phyloP scores from a whole-genome alignment of 2,797 vertebrate genomes.

The Danio kyathit region DNA sequence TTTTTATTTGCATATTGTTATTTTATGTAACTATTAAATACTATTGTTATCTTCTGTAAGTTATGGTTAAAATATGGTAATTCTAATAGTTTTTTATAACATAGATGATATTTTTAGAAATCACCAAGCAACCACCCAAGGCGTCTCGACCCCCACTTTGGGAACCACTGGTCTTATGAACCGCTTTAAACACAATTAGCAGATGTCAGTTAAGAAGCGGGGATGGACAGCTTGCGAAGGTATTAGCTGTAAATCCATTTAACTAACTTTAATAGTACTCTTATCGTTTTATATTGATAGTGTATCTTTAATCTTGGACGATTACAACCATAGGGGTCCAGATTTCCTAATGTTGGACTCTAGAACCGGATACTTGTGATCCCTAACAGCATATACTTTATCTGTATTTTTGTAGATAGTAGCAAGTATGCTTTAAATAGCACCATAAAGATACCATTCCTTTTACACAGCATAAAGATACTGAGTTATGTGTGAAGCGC shows the following conservation, averaged over 20 bases:
- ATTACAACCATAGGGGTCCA: slow-evolving; percentile 44
- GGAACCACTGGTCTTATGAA: slow-evolving; percentile 1
- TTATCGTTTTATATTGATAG: slow-evolving; percentile 62
- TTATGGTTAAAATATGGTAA: no score
- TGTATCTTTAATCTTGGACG: slow-evolving; percentile 50
- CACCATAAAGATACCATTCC: slow-evolving; percentile 2
- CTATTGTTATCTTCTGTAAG: no score
- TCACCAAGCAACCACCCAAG: no score
- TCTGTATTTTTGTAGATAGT: background rate
- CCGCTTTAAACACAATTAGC: slow-evolving; percentile 16
- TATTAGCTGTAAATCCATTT: slow-evolving; percentile 59
- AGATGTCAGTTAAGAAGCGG: slow-evolving; percentile 50
- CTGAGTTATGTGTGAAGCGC: background rate
- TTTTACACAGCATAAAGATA: background rate
- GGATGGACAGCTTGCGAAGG: slow-evolving; percentile 45
- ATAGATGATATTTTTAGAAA: no score
- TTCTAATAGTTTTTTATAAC: no score
- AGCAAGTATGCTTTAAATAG: background rate
- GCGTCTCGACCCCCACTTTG: no score
- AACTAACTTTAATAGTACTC: slow-evolving; percentile 60
- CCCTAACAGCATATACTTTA: background rate
- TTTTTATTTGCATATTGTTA: no score
- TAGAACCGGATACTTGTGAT: background rate
- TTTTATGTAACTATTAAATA: no score
- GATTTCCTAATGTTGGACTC: slow-evolving; percentile 27